Base-by-base conservation (phyloP, 2,797 vertebrate genomes). In the Lates japonicus region DNA sequence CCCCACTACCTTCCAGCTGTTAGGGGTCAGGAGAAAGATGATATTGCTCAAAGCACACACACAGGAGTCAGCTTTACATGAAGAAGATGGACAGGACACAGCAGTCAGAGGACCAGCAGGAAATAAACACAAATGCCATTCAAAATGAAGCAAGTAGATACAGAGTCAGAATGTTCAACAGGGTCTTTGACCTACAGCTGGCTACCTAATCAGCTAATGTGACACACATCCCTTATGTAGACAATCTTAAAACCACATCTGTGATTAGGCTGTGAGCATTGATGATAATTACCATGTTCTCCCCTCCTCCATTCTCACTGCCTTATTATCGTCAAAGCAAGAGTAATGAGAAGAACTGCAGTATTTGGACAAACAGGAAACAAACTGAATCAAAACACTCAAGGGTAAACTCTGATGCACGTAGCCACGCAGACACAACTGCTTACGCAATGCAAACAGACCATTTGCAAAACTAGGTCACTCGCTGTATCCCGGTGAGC, bases 381-480 rank as follows among this genome's bases (percentile, higher is more conserved):
- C 3, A 25, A 39, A 68, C 64, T 63, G 74, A 64, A 67, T 78
- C 57, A 87, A 83, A 29, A 88, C 63, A 76, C 64, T 57, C 12
- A 4, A 3, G 4, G 54, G 42, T 57, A 16, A 85, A 82, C 37
- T 66, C 62, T 25, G 37, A 1, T 10, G 19, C 74, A 72, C 25
- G 52, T 0, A 64, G 46, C 44, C 39, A 54, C 14, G 3, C 42
- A 70, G 67, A 79, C n/a, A 66, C 20, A 44, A 67, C 37, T 44
- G 44, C 76, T 87, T 85, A 62, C 19, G 46, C 70, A 92, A 29
- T 29, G 25, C 25, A 29, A 29, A 87, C 72, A 74, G 29, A 41
- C 16, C 54, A 13, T 44, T 12, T 5, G 5, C 63, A 81, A 76
- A 93, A 90, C 71, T 83, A 78, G 89, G 92, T 92, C 92, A 86